These are phyloP conservation scores for Gila orcuttii DNA, from an alignment of 2,113 vertebrate species.

Conservation along the genomic window DNA sequence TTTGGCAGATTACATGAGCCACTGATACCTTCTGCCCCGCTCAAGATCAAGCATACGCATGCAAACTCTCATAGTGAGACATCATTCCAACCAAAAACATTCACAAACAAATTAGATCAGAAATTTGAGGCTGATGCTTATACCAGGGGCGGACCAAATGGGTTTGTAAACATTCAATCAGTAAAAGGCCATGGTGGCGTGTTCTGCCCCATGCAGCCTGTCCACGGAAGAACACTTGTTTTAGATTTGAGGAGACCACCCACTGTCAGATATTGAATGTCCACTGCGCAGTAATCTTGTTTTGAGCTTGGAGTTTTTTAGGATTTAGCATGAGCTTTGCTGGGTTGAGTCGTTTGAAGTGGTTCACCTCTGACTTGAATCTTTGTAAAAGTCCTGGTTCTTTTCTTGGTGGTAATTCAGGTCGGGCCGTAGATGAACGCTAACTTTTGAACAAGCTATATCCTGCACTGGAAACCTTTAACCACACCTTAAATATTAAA, in stretches of 20 bases:
- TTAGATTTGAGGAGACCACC: constrained; percentile 71
- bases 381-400: not conserved
- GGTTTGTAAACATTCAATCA: constrained; percentile 73
- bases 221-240: constrained; percentile 56
- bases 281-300: constrained; percentile 49
- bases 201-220: constrained; percentile 31
- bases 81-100: constrained; percentile 56
- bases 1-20: constrained; percentile 60
- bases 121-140: constrained; percentile 52
- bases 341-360: constrained; percentile 15
- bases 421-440: not conserved
- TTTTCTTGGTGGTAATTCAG: constrained; percentile 9
- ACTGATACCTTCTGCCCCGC: constrained; percentile 43
- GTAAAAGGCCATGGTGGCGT: constrained; percentile 28
- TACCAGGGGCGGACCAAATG: constrained; percentile 55
- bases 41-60: constrained; percentile 49
- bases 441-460: not conserved
- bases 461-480: not conserved
- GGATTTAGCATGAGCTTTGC: constrained; percentile 37
- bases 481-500: not conserved
- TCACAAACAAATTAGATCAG: constrained; percentile 54
- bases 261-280: constrained; percentile 64
- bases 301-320: constrained; percentile 39
- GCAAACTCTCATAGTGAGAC: constrained; percentile 58
- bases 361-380: constrained; percentile 2